Conservation (phyloP, 1,140 invertebrate species). For the Ptiloglossa arizonensis region DNA sequence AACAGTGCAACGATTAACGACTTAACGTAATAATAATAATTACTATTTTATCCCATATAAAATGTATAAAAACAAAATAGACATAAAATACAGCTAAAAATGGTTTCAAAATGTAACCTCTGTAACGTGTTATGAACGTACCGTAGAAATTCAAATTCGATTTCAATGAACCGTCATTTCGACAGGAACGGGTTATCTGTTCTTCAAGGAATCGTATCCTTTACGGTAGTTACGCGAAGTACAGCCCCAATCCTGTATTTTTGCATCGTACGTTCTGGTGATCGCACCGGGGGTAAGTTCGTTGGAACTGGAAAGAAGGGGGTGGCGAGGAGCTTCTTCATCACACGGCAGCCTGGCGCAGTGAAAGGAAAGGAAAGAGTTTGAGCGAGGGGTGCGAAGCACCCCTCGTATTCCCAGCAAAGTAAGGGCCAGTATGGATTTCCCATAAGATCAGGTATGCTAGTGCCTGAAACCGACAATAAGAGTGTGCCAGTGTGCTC, state of each 20-base stretch:
- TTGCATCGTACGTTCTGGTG: not conserved
- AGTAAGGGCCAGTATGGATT: conserved; percentile 77
- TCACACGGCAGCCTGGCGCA: conserved; percentile 4
- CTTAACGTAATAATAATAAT: too few relatives aligned
- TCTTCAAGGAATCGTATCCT: too few relatives aligned
- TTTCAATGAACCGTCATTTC: too few relatives aligned
- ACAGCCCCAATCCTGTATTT: not conserved
- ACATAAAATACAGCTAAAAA: too few relatives aligned
- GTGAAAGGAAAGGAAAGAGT: conserved; percentile 26
- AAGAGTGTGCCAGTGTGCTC: conserved; percentile 71
- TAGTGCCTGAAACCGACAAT: conserved; percentile 77
- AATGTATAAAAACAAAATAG: too few relatives aligned
- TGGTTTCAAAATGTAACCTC: too few relatives aligned
- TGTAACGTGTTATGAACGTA: too few relatives aligned
- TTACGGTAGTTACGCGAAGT: too few relatives aligned
- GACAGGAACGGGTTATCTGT: too few relatives aligned
- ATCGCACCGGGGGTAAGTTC: conserved; percentile 22
- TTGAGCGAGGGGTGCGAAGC: conserved; percentile 44
- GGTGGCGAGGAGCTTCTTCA: conserved; percentile 9
- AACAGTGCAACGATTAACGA: too few relatives aligned
- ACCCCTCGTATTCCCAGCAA: conserved; percentile 55
- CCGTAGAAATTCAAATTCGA: too few relatives aligned
- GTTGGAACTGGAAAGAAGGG: not conserved
- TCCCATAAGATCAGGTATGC: conserved; percentile 79
- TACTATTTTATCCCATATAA: too few relatives aligned